A percentile compares a stretch with the other conserved stretches of the same genome.
Evolutionary conservation across 2,113 vertebrate genomes (phyloP).

Genomic region (Perca fluviatilis): DNA sequence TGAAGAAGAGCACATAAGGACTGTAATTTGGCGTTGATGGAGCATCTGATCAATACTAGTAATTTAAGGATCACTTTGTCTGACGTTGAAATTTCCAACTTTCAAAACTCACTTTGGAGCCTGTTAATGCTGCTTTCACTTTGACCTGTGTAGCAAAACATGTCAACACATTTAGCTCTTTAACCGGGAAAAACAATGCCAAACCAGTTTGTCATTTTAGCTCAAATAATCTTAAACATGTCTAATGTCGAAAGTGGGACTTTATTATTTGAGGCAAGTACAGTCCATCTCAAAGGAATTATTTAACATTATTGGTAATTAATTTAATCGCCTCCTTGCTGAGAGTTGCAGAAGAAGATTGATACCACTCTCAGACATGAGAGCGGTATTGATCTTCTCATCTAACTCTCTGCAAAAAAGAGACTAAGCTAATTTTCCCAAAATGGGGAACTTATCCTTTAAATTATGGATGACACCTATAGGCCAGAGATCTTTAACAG

Average conservation of each 20-base stretch:
- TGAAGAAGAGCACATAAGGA: neutral
- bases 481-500: too few species aligned
- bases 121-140: neutral
- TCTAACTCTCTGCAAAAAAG: too few species aligned
- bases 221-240: neutral
- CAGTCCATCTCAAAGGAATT: neutral
- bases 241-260: neutral
- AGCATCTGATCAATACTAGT: constrained; percentile 20
- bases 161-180: neutral
- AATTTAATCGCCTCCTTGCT: neutral
- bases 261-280: neutral
- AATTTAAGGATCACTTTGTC: constrained; percentile 25
- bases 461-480: too few species aligned
- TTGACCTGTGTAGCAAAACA: neutral
- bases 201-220: neutral
- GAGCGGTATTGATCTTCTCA: neutral
- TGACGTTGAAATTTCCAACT: neutral
- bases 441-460: too few species aligned
- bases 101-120: neutral
- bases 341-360: neutral
- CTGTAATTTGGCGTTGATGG: neutral
- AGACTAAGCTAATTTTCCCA: too few species aligned
- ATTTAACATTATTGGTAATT: neutral
- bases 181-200: neutral
- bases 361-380: neutral